Base-by-base conservation (phyloP, 2,797 vertebrate genomes). In the Cichlasoma orientale region DNA sequence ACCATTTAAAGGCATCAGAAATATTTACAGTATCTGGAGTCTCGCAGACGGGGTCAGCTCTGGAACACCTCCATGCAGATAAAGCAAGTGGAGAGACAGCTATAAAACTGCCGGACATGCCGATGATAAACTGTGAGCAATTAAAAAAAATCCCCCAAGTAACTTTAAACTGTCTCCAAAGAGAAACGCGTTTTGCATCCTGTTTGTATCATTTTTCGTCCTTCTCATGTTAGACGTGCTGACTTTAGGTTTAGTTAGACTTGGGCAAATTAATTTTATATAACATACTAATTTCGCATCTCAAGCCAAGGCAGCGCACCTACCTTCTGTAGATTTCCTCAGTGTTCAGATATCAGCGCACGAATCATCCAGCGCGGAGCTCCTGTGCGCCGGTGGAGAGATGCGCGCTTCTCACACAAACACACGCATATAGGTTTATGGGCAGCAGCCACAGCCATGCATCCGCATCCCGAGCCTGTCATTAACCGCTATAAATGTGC, bases 331-430 rank as follows among this genome's bases (percentile, higher is more conserved):
- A 31, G 72, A 4, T 55, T 4, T 4, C 4, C 9, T 73, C 70
- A 14, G 82, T 59, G 41, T 71, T 72, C 74, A 58, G 55, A 21
- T 29, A 16, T 74, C n/a, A 18, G 53, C 2, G 72, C 55, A 12
- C 59, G 23, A 5, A 38, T 29, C 77, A 79, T 74, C 41, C 75
- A 27, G 69, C 76, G 56, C 72, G 58, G 56, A 59, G 72, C 18
- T 13, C 29, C 21, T 19, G 72, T 47, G 84, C 77, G 85, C 56
- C 57, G 70, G 72, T 38, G 80, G 68, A 71, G 36, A 81, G 75
- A 78, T 69, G 63, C 55, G 78, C 78, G 58, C 78, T 6, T 21
- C 41, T 56, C 19, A 27, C 68, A 23, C 27, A 19, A 10, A 58
- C 18, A 29, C 6, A 11, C 21, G 53, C 56, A 29, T 29, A n/a